phyloP scores from a whole-genome alignment of 2,797 vertebrate species.

The Mycteria americana region DNA sequence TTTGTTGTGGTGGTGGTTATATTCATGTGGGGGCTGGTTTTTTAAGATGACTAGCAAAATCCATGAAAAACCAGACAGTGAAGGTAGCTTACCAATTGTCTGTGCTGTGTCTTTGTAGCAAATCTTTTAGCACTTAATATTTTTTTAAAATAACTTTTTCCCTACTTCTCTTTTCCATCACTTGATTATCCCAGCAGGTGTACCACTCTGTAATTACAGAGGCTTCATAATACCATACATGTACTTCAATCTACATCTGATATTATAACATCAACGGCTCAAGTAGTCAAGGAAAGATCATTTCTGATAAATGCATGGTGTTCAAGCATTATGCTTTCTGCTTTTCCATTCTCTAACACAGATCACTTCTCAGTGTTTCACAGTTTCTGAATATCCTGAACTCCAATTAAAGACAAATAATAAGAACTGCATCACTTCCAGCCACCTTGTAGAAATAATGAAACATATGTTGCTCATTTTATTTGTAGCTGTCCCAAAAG shows the following conservation, averaged over 20 bases:
- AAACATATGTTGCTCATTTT: background rate
- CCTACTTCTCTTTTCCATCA: background rate
- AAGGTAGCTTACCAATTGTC: background rate
- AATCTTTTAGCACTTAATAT: background rate
- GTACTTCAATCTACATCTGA: background rate
- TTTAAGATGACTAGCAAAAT: background rate
- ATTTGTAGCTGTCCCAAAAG: background rate
- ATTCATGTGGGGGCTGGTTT: accelerated
- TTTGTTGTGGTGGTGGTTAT: accelerated
- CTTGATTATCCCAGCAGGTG: background rate
- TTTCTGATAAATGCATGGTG: background rate
- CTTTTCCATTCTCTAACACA: background rate
- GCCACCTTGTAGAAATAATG: background rate
- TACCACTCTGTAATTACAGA: background rate
- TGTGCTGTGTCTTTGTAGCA: background rate
- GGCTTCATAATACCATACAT: background rate
- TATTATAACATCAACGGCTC: background rate
- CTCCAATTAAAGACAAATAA: background rate
- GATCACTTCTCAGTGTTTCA: background rate
- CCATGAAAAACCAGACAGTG: background rate
- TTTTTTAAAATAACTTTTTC: background rate
- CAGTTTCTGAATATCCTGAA: background rate
- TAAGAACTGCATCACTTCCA: background rate
- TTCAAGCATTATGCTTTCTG: background rate
- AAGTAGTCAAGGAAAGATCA: background rate